phyloP scores from a whole-genome alignment of 2,888 invertebrate species.

The Acleris sparsana region DNA sequence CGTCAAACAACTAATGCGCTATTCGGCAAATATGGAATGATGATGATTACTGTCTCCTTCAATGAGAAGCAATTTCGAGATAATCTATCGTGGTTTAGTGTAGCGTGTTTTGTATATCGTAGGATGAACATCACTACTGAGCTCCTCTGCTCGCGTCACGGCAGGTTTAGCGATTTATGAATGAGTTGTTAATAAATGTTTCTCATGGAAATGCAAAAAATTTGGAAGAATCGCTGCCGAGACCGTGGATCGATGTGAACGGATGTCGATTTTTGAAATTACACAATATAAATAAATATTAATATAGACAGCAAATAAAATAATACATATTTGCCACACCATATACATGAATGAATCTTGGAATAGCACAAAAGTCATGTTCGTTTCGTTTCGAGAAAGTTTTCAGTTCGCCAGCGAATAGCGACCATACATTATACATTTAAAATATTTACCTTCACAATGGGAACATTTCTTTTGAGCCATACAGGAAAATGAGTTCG shows the following conservation, averaged over 20 bases:
- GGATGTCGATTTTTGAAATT: slow-evolving; percentile 41
- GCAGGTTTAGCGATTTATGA: slow-evolving; percentile 51
- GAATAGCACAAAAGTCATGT: neutral
- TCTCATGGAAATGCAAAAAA: slow-evolving; percentile 48
- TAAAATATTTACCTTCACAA: too few relatives aligned
- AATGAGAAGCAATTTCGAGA: neutral
- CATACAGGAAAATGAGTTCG: too few relatives aligned
- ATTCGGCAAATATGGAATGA: too few relatives aligned
- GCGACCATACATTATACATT: too few relatives aligned
- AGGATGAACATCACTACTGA: slow-evolving; percentile 17
- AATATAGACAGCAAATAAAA: slow-evolving; percentile 29
- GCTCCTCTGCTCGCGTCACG: slow-evolving; percentile 18
- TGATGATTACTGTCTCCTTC: too few relatives aligned
- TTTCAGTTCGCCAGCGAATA: too few relatives aligned
- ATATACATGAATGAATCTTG: slow-evolving; percentile 26
- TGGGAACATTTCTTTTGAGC: too few relatives aligned
- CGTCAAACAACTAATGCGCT: too few relatives aligned
- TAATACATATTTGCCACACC: slow-evolving; percentile 29
- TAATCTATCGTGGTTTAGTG: slow-evolving; percentile 7
- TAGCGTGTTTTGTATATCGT: slow-evolving; percentile 9
- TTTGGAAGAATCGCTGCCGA: slow-evolving; percentile 65
- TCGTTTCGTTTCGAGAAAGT: neutral
- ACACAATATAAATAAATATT: slow-evolving; percentile 38
- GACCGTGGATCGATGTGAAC: slow-evolving; percentile 63
- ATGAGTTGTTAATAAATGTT: slow-evolving; percentile 52